Evolutionary conservation across 2,113 vertebrate species (phyloP).

Genomic region (Syngnathus floridae): DNA sequence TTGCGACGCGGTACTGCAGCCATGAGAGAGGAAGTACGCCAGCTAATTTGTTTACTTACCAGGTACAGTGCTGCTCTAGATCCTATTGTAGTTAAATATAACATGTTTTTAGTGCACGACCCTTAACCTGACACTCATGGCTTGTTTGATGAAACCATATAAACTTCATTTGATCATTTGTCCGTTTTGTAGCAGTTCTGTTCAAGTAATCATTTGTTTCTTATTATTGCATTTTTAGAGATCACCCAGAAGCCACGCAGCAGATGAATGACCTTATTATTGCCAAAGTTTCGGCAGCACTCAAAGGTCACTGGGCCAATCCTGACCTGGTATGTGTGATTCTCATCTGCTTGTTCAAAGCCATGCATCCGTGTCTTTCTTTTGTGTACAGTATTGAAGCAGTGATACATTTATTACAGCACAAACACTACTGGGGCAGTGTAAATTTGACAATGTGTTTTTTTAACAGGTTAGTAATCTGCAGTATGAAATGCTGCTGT

Average conservation of each 20-base stretch:
- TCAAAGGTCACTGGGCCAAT: constrained; percentile 98
- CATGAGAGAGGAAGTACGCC: constrained; percentile 94
- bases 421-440: too few species aligned
- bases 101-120: neutral
- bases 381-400: neutral
- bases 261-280: constrained; percentile 98
- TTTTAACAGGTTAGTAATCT: constrained; percentile 87
- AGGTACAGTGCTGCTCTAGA: constrained; percentile 66
- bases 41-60: constrained; percentile 96
- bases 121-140: neutral
- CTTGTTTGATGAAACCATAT: neutral
- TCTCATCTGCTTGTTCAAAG: neutral
- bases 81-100: neutral
- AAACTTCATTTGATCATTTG: neutral
- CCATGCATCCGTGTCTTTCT: neutral
- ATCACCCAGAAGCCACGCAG: constrained; percentile 95
- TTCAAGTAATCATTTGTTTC: neutral
- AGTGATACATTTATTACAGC: neutral
- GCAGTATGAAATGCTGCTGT: constrained; percentile 94
- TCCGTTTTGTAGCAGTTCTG: neutral
- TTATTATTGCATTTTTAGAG: constrained; percentile 63
- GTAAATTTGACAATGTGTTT: neutral
- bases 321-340: constrained; percentile 84
- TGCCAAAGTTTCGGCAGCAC: constrained; percentile 89
- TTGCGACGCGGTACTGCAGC: constrained; percentile 82